These are phyloP conservation scores for Lacerta viridis DNA, from an alignment of 2,797 vertebrate species.

Conservation along the genomic window DNA sequence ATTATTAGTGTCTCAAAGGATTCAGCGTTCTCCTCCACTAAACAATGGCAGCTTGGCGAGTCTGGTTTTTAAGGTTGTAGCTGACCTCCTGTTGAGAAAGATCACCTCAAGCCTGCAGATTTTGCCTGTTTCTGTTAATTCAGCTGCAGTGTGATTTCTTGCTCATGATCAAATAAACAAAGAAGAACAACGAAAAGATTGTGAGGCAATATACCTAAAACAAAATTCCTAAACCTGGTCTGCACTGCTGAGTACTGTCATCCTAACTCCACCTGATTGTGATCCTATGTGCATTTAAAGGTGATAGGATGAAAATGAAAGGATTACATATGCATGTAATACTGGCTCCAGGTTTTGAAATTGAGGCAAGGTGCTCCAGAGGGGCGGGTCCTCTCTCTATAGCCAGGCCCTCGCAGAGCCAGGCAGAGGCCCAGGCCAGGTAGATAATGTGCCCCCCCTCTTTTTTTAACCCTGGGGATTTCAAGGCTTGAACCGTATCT, in stretches of 20 bases:
- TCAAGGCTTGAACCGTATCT: no score
- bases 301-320: no score
- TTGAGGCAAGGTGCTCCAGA: no score
- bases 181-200: conserved; percentile 1
- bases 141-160: conserved; percentile 46
- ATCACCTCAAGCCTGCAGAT: conserved; percentile 41
- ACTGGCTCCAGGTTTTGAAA: no score
- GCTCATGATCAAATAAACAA: conserved; percentile 48
- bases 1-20: conserved; percentile 71
- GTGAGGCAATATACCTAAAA: background rate
- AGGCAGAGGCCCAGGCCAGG: no score
- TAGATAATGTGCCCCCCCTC: no score
- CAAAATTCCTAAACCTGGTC: background rate
- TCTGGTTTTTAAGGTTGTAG: conserved; percentile 65
- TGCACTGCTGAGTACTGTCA: no score
- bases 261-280: background rate
- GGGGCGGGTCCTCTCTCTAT: no score
- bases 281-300: background rate
- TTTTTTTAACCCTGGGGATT: no score
- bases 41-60: conserved; percentile 67
- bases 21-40: conserved; percentile 44
- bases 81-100: conserved; percentile 64
- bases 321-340: no score
- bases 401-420: no score
- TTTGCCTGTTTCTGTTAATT: conserved; percentile 52